Evolutionary conservation across 2,113 vertebrate genomes (phyloP).

Genomic region (Scomber scombrus): DNA sequence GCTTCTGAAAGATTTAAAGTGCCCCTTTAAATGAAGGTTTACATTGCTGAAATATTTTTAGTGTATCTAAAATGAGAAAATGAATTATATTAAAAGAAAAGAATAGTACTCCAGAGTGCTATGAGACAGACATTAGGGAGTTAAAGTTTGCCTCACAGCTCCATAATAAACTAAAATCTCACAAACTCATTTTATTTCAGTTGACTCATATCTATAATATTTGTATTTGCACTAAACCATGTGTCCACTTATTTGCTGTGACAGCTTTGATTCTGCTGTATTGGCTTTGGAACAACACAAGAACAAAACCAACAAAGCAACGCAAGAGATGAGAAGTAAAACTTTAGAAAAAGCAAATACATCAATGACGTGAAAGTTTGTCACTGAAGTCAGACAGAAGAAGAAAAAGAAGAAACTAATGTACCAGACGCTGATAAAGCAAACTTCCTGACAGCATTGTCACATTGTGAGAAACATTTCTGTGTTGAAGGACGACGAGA

Average conservation of each 20-base stretch:
- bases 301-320: conserved; percentile 13
- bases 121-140: background rate
- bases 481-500: background rate
- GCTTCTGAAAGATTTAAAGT: background rate
- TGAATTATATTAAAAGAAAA: background rate
- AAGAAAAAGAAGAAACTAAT: background rate
- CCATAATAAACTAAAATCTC: background rate
- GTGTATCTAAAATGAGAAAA: too few species aligned
- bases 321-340: background rate
- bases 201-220: conserved; percentile 14
- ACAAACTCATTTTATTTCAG: conserved; percentile 20
- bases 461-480: background rate
- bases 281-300: conserved; percentile 11
- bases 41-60: background rate
- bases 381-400: background rate
- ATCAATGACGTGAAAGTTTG: background rate
- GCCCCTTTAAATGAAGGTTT: background rate
- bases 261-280: background rate
- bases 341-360: conserved; percentile 5
- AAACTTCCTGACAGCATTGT: background rate
- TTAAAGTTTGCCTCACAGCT: background rate
- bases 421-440: background rate
- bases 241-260: conserved; percentile 3
- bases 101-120: background rate
- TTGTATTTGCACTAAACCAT: conserved; percentile 32